Base-by-base conservation (phyloP, 2,113 vertebrate genomes). In the Spizaetus ornatus region DNA sequence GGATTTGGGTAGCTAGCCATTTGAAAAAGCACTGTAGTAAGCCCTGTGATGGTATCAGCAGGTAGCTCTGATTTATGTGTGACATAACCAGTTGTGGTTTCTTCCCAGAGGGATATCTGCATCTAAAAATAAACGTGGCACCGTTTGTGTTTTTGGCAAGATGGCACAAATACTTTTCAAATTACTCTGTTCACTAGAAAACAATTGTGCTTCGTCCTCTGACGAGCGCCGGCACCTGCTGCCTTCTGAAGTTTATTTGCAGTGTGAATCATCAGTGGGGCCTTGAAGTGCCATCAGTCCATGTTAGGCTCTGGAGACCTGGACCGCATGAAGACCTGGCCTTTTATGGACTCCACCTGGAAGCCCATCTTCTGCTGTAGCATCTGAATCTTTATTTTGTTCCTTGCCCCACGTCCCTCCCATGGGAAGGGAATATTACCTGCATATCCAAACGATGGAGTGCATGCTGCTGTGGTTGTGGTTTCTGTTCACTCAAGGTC, bases 91-190 rank as follows among this genome's bases (percentile, higher is more conserved):
- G 20, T 55, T 88, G 77, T 59, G 83, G 38, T 88, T 93, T 53
- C 52, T 91, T 84, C 94, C 76, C 12, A 6, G 69, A 56, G 1
- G 7, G 77, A 16, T 83, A 86, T 84, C 77, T 82, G 82, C 26
- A n/a, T n/a, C 95, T 91, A 96, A 97, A 97, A 96, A 95, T 95
- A 97, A 52, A 63, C 0, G 0, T 95, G 94, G 82, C 95, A 94
- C 55, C 20, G 40, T 93, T 89, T 76, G 80, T 96, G 83, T 61
- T 97, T 97, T 92, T 95, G 86, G 88, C 92, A 93, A 86, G 96
- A 86, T 53, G 65, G 83, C 56, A 84, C 88, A 95, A 95, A 97
- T 97, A 91, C 52, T 90, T 97, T 95, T 96, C 80, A 89, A 95
- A 91, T 86, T 96, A 95, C 95, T 93, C 90, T n/a, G n/a, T 79